Percentiles rank a stretch among this genome's conserved stretches.
These are phyloP conservation scores for Lepisosteus oculatus DNA, from an alignment of 2,113 vertebrate genomes.

Conservation along the genomic window DNA sequence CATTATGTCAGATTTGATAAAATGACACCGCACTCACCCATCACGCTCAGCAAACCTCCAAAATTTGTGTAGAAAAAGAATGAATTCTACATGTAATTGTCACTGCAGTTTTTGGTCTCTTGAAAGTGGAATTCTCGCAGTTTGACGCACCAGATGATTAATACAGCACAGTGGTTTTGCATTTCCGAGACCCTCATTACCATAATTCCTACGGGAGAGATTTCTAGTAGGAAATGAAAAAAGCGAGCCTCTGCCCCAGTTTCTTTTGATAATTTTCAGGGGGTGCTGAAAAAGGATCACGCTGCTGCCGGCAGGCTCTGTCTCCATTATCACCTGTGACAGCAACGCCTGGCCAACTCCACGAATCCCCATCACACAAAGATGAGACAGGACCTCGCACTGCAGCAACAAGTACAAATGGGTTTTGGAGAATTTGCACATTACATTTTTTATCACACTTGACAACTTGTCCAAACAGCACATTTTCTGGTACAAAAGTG, in stretches of 20 bases:
- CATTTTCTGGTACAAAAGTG: no score
- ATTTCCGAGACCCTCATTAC: slow-evolving; percentile 37
- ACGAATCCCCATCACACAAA: neutral
- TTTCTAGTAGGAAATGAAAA: slow-evolving; percentile 25
- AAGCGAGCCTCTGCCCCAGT: slow-evolving; percentile 36
- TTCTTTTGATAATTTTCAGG: slow-evolving; percentile 32
- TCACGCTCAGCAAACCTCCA: slow-evolving; percentile 18
- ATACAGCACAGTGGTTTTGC: slow-evolving; percentile 24
- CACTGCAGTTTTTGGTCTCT: slow-evolving; percentile 16
- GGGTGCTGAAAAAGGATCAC: slow-evolving; percentile 10
- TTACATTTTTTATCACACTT: neutral
- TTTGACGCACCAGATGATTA: slow-evolving; percentile 32
- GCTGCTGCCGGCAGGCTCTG: slow-evolving; percentile 27
- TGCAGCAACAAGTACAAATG: slow-evolving; percentile 37
- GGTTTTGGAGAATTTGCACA: slow-evolving; percentile 43
- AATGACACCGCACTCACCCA: slow-evolving; percentile 30
- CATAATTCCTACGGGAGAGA: slow-evolving; percentile 21
- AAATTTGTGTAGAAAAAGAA: slow-evolving; percentile 19
- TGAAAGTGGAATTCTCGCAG: slow-evolving; percentile 27
- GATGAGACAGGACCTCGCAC: neutral
- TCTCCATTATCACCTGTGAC: slow-evolving; percentile 54
- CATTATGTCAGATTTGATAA: slow-evolving; percentile 30
- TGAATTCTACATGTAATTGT: slow-evolving; percentile 8
- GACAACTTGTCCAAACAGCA: slow-evolving; percentile 18
- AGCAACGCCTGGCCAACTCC: no score